phyloP scores from a whole-genome alignment of 2,797 vertebrate species.

The Spea hammondii region DNA sequence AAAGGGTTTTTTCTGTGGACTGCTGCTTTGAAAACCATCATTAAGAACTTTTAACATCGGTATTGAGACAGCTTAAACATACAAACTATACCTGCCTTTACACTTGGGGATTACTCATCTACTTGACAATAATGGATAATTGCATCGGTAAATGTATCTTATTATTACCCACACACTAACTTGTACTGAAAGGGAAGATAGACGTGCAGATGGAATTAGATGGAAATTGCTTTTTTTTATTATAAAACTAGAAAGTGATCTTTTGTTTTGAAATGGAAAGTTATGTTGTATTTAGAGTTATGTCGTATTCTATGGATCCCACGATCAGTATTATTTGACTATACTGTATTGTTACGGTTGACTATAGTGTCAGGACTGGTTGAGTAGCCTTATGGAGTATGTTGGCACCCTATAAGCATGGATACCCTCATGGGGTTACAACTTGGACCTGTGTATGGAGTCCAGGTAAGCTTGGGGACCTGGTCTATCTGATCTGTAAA shows the following conservation, averaged over 20 bases:
- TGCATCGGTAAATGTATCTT: conserved; percentile 68
- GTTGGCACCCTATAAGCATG: too few relatives aligned
- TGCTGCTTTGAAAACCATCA: conserved; percentile 42
- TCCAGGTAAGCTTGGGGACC: too few relatives aligned
- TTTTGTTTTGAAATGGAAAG: conserved; percentile 8
- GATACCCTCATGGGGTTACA: too few relatives aligned
- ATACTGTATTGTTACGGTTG: too few relatives aligned
- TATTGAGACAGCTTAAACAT: conserved; percentile 59
- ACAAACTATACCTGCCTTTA: conserved; percentile 72
- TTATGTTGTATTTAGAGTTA: not conserved
- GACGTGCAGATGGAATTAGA: conserved; percentile 25
- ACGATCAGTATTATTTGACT: too few relatives aligned
- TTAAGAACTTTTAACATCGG: conserved; percentile 35
- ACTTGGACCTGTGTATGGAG: too few relatives aligned
- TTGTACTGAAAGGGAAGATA: conserved; percentile 17
- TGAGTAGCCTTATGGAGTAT: too few relatives aligned
- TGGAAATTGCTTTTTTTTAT: conserved; percentile 28
- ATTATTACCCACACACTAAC: conserved; percentile 62
- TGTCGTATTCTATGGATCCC: not conserved
- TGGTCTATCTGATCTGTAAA: too few relatives aligned
- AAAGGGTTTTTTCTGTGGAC: conserved; percentile 32
- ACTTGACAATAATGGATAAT: conserved; percentile 71
- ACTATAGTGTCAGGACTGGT: too few relatives aligned
- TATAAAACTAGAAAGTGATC: conserved; percentile 25
- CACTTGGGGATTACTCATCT: conserved; percentile 68